These are phyloP conservation scores for Artemia sinica DNA, from an alignment of 2,888 invertebrate species.

Conservation along the genomic window DNA sequence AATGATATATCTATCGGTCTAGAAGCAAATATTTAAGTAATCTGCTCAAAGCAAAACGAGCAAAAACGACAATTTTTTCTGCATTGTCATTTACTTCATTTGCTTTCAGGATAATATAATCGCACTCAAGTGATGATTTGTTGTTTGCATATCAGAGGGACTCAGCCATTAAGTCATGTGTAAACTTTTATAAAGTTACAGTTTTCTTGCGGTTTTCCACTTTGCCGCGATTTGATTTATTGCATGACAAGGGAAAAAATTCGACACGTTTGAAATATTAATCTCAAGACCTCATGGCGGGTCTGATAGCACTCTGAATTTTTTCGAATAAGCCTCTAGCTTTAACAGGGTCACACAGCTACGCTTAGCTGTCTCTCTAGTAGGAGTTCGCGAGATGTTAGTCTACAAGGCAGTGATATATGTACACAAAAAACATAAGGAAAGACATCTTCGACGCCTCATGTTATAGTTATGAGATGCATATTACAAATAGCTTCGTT, in stretches of 20 bases:
- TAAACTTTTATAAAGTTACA: not conserved
- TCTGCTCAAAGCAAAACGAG: too few species aligned
- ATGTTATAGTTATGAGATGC: not conserved
- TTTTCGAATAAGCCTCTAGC: not conserved
- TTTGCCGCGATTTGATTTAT: slow-evolving; percentile 13
- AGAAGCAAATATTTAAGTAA: too few species aligned
- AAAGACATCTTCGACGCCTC: not conserved
- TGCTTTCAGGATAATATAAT: slow-evolving; percentile 8
- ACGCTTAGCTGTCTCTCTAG: too few species aligned
- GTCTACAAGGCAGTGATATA: slow-evolving; percentile 13
- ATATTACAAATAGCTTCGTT: not conserved
- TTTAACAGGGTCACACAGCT: not conserved
- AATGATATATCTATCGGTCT: too few species aligned
- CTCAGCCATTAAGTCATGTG: not conserved
- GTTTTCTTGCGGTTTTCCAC: not conserved
- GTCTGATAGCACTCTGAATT: slow-evolving; percentile 3
- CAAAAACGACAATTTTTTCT: not conserved
- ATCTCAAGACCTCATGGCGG: slow-evolving; percentile 9
- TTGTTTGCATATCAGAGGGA: slow-evolving; percentile 12
- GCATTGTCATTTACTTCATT: slow-evolving; percentile 4
- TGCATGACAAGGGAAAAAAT: slow-evolving; percentile 14
- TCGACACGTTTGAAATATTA: slow-evolving; percentile 14
- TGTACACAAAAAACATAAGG: not conserved
- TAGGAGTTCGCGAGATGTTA: not conserved
- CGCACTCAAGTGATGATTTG: slow-evolving; percentile 8